Evolutionary conservation across 1,140 invertebrate species (phyloP).

Genomic region (Epicauta chinensis): DNA sequence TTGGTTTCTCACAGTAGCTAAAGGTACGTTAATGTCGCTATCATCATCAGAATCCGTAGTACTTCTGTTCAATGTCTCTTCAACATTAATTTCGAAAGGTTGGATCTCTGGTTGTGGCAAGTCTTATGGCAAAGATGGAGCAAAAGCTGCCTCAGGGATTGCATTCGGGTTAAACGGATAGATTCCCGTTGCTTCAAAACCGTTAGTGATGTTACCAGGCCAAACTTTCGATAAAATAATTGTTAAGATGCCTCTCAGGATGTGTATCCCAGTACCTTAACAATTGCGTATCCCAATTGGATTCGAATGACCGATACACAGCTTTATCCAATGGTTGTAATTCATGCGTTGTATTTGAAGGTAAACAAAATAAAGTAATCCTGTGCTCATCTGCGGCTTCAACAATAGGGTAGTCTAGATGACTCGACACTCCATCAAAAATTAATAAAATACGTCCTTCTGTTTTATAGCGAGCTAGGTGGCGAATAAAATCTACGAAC

Average conservation of each 20-base stretch:
- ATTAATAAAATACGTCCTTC: slow-evolving; percentile 35
- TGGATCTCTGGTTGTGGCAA: neutral
- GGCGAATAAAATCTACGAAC: slow-evolving; percentile 32
- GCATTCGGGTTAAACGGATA: neutral
- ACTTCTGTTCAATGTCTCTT: too few species aligned
- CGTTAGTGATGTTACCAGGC: slow-evolving; percentile 1
- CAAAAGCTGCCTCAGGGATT: slow-evolving; percentile 1
- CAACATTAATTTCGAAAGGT: neutral
- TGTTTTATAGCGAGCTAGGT: slow-evolving; percentile 35
- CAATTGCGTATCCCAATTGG: slow-evolving; percentile 32
- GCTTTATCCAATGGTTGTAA: slow-evolving; percentile 41
- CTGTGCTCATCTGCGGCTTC: slow-evolving; percentile 34
- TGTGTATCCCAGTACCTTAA: neutral
- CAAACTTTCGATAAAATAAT: neutral
- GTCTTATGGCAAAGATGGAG: neutral
- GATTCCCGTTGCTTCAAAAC: slow-evolving; percentile 1
- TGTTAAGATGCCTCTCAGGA: too few species aligned
- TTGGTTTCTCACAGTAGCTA: neutral
- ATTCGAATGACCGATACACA: slow-evolving; percentile 34
- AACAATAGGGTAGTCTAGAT: slow-evolving; percentile 32
- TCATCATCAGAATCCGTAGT: too few species aligned
- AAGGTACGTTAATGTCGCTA: neutral
- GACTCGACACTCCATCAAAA: slow-evolving; percentile 39
- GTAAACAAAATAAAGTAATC: slow-evolving; percentile 39
- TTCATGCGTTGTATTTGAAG: too few species aligned